These are phyloP conservation scores for Zaprionus gabonicus DNA, from an alignment of 1,140 invertebrate species.

Conservation along the genomic window DNA sequence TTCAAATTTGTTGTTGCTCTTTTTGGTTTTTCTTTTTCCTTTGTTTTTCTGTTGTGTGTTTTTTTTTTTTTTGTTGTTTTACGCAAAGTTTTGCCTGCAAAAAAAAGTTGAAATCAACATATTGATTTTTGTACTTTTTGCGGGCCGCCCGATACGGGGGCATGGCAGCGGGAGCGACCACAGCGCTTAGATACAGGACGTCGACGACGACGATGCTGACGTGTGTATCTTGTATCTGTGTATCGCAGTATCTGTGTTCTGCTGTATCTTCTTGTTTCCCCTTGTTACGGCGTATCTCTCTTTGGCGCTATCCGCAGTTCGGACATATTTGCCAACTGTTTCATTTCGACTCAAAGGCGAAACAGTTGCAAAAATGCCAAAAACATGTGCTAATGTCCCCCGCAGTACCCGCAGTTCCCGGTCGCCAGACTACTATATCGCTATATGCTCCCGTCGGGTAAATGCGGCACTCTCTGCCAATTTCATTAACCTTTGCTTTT, in stretches of 20 bases:
- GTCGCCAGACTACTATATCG: neutral
- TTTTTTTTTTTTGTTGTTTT: constrained; percentile 39
- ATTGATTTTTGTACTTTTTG: constrained; percentile 76
- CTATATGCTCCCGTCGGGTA: neutral
- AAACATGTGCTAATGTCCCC: constrained; percentile 17
- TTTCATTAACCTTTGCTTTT: constrained; percentile 48
- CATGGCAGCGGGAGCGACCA: constrained; percentile 52
- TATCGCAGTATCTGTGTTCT: constrained; percentile 15
- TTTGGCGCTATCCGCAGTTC: constrained; percentile 44
- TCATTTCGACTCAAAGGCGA: constrained; percentile 30
- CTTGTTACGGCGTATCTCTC: neutral
- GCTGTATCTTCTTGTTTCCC: neutral
- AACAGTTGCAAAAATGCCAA: constrained; percentile 23
- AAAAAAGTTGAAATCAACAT: constrained; percentile 79
- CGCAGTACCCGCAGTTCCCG: neutral
- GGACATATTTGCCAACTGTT: constrained; percentile 64
- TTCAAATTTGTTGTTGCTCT: constrained; percentile 20
- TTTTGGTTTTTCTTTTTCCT: constrained; percentile 12
- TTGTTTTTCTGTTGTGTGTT: neutral
- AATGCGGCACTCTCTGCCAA: constrained; percentile 19
- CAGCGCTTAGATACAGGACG: constrained; percentile 45
- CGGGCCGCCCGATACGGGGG: constrained; percentile 31
- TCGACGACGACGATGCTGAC: constrained; percentile 54
- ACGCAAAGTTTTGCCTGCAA: constrained; percentile 30
- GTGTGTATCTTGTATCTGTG: constrained; percentile 77